Evolutionary conservation across 2,113 vertebrate genomes (phyloP).

Genomic region (Otocyon megalotis): DNA sequence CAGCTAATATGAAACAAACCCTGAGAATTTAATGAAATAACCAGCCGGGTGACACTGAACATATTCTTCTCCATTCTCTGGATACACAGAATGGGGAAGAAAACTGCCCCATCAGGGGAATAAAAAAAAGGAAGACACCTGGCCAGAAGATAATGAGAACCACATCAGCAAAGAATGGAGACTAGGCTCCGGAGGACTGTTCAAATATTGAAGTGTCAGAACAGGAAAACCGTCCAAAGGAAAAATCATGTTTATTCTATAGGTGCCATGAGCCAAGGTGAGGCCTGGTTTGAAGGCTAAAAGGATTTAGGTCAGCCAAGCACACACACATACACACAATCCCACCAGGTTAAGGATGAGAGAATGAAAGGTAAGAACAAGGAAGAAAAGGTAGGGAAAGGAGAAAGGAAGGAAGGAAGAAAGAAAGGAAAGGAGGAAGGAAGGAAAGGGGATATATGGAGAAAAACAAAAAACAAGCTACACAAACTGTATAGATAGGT

Average conservation of each 20-base stretch:
- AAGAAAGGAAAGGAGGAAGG: neutral
- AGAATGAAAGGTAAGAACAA: neutral
- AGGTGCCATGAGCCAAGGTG: neutral
- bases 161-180: neutral
- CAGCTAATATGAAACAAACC: slow-evolving; percentile 56
- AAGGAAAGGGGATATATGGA: neutral
- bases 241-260: slow-evolving; percentile 32
- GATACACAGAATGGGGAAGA: slow-evolving; percentile 44
- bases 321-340: neutral
- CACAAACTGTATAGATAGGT: neutral
- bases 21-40: slow-evolving; percentile 67
- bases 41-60: slow-evolving; percentile 70
- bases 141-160: slow-evolving; percentile 64
- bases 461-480: neutral
- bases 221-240: slow-evolving; percentile 44
- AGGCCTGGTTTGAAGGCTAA: slow-evolving; percentile 40
- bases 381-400: neutral
- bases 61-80: slow-evolving; percentile 68
- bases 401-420: neutral
- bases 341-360: neutral
- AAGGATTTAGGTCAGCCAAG: slow-evolving; percentile 60
- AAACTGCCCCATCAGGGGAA: neutral
- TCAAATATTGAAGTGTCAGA: slow-evolving; percentile 67
- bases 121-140: slow-evolving; percentile 44
- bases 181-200: neutral